Evolutionary conservation across 2,113 vertebrate species (phyloP).

Genomic region (Dolichotis patagonum): DNA sequence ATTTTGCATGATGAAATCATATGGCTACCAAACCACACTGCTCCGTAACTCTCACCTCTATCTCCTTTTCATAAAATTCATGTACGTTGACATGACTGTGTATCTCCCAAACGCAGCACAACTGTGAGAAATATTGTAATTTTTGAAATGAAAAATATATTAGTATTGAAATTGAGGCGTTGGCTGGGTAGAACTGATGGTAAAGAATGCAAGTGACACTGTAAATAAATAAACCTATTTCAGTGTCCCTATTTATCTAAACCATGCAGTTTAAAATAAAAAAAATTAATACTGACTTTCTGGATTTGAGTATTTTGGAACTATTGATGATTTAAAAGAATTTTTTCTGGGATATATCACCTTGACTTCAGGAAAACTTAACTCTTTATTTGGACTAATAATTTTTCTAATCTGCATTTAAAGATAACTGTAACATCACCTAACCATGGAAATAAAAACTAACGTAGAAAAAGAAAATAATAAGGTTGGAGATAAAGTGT

Average conservation of each 20-base stretch:
- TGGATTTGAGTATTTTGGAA: slow-evolving; percentile 60
- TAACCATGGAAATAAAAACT: slow-evolving; percentile 75
- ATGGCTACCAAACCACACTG: slow-evolving; percentile 84
- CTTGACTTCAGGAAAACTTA: slow-evolving; percentile 45
- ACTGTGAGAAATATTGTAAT: slow-evolving; percentile 72
- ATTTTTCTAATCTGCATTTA: slow-evolving; percentile 66
- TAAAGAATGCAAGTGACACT: slow-evolving; percentile 63
- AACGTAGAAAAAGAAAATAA: slow-evolving; percentile 71
- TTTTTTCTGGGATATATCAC: slow-evolving; percentile 29
- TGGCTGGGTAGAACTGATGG: slow-evolving; percentile 75
- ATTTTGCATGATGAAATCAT: slow-evolving; percentile 71
- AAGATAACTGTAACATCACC: slow-evolving; percentile 75
- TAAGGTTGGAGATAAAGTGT: slow-evolving; percentile 81
- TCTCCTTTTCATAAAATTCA: slow-evolving; percentile 82
- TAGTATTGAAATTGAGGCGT: slow-evolving; percentile 78
- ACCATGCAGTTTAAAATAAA: slow-evolving; percentile 74
- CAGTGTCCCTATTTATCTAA: slow-evolving; percentile 71
- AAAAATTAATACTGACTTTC: slow-evolving; percentile 16
- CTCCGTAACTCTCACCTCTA: slow-evolving; percentile 81
- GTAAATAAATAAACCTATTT: slow-evolving; percentile 32
- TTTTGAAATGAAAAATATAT: slow-evolving; percentile 83
- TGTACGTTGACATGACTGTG: slow-evolving; percentile 65
- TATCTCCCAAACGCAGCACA: slow-evolving; percentile 74
- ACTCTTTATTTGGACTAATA: slow-evolving; percentile 55
- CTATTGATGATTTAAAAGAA: slow-evolving; percentile 55